Evolutionary conservation across 1,140 invertebrate genomes (phyloP), one percentile per base, ranked within the genome.

Genomic region (Megalonaias nervosa): DNA sequence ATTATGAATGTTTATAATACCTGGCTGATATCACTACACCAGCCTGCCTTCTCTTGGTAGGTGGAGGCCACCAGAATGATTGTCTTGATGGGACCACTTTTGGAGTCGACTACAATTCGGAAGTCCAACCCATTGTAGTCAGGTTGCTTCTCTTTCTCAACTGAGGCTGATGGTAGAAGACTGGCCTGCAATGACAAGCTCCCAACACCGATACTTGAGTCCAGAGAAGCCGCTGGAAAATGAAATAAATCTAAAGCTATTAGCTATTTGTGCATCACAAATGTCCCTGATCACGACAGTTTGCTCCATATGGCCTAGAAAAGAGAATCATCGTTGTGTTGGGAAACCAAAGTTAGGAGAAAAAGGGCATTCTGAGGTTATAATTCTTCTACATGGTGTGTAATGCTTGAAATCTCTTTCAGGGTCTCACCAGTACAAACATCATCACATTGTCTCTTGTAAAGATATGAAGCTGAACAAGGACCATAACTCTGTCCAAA

Each of bases 21-120:
- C 91, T 95, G 94, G 77, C 95, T 96, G 74, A 98, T 96, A 88
- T 98, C 97, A 83, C 95, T 96, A 79, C 97, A 97, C 97, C 97
- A 98, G 2, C 96, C 96, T 15, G 96, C 95, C 91, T 98, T 98
- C 86, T 98, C 97, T 91, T 97, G 94, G 67, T 94, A 92, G 9
- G 95, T 95, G 19, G 95, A 94, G 48, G 95, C 95, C 62, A 96
- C 92, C 23, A 98, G 91, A 90, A 96, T 96, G 31, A 97, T 93
- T 14, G 92, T 92, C 11, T 93, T 86, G 77, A 93, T 85, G 90
- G 93, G 79, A 91, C 91, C 93, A 82, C 81, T 91, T 84, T 87
- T 94, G 90, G 88, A 93, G 92, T 91, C 89, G 31, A 91, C 87
- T 64, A 97, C 93, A 71, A 97, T 93, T 92, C 97, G 97, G 89